phyloP scores from a whole-genome alignment of 2,797 vertebrate species.

The Aplochiton taeniatus region DNA sequence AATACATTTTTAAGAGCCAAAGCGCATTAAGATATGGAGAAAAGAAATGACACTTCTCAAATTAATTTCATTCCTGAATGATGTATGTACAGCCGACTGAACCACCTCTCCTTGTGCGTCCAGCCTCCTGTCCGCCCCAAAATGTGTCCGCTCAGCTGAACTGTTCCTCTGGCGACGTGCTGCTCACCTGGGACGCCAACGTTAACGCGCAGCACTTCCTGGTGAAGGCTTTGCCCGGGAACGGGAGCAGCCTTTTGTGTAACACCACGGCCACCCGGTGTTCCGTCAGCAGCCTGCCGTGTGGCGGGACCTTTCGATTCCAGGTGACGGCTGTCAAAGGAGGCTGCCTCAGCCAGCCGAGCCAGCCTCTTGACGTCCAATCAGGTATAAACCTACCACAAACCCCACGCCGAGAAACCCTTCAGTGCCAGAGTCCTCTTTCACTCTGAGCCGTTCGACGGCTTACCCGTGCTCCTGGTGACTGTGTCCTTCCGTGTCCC shows the following conservation, averaged over 20 bases:
- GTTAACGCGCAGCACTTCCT: conserved; percentile 50
- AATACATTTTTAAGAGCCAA: neutral
- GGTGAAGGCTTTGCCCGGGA: conserved; percentile 23
- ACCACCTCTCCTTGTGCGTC: neutral
- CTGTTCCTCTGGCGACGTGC: conserved; percentile 53
- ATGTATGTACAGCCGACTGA: too few relatives aligned
- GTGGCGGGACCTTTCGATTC: conserved; percentile 57
- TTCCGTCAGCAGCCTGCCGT: conserved; percentile 51
- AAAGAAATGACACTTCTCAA: neutral
- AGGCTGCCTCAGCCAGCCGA: conserved; percentile 47
- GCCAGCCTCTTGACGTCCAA: conserved; percentile 28
- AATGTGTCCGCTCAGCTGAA: conserved; percentile 52
- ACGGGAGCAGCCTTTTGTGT: conserved; percentile 34
- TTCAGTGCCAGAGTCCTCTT: neutral
- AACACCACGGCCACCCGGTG: conserved; percentile 59
- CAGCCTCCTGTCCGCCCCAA: conserved; percentile 67
- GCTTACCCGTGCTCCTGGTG: neutral
- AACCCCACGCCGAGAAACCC: neutral
- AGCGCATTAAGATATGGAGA: neutral
- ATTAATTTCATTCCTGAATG: neutral
- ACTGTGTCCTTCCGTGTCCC: conserved; percentile 8
- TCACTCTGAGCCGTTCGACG: neutral
- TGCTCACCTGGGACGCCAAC: conserved; percentile 57
- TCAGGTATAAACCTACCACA: conserved; percentile 50
- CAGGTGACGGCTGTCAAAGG: conserved; percentile 57